A percentile compares a stretch with the other conserved stretches of the same genome.
Conservation (phyloP, 2,113 vertebrate species). For the Colinus virginianus region DNA sequence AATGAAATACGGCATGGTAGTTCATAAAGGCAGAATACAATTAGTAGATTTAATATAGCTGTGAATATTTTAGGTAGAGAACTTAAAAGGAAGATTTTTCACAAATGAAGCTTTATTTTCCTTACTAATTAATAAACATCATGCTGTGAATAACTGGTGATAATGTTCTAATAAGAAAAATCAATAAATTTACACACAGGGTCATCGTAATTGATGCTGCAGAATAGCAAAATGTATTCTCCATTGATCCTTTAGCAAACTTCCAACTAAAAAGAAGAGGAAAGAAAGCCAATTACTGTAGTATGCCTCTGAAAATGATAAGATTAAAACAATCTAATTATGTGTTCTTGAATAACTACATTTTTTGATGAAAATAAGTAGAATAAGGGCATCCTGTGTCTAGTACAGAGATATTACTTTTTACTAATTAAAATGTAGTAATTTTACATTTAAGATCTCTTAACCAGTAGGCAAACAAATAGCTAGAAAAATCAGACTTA, state of each 20-base stretch:
- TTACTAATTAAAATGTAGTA: conserved; percentile 68
- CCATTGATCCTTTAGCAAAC: conserved; percentile 78
- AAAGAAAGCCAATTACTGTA: conserved; percentile 81
- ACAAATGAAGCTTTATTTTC: conserved; percentile 76
- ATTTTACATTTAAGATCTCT: conserved; percentile 44
- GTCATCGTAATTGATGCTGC: conserved; percentile 76
- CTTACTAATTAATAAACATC: conserved; percentile 81
- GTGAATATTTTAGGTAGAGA: conserved; percentile 35
- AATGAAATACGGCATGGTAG: neutral
- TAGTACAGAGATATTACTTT: conserved; percentile 61
- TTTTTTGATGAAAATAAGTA: conserved; percentile 77
- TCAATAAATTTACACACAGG: conserved; percentile 82
- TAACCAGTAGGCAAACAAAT: conserved; percentile 42
- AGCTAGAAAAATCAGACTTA: conserved; percentile 37
- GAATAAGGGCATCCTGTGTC: conserved; percentile 64
- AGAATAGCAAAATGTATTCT: conserved; percentile 74
- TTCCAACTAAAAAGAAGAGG: conserved; percentile 77
- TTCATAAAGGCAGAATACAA: conserved; percentile 42
- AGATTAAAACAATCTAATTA: conserved; percentile 84
- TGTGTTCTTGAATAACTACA: conserved; percentile 77
- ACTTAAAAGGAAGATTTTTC: conserved; percentile 72
- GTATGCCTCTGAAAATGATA: conserved; percentile 78
- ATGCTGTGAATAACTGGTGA: conserved; percentile 79
- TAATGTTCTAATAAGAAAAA: conserved; percentile 82
- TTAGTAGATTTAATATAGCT: conserved; percentile 36